Conservation (phyloP, 1,140 invertebrate genomes). For the Sycobia sp. region DNA sequence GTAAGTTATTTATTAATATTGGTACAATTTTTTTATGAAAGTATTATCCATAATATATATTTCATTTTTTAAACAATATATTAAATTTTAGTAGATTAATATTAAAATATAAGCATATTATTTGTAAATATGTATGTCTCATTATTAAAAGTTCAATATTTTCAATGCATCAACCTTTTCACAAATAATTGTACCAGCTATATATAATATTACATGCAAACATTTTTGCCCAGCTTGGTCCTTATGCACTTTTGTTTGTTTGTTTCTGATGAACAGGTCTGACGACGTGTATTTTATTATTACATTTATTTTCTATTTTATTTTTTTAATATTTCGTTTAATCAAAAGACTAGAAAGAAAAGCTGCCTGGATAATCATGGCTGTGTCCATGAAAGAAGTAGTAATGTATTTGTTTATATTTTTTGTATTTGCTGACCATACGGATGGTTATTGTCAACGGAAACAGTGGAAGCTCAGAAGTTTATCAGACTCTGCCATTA, state of each 20-base stretch:
- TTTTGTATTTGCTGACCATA: conserved; percentile 62
- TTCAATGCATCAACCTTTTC: background rate
- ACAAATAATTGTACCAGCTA: conserved; percentile 17
- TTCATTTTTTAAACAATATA: no score
- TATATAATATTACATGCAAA: conserved; percentile 29
- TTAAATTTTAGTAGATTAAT: no score
- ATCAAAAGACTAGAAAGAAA: conserved; percentile 39
- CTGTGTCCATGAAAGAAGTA: conserved; percentile 48
- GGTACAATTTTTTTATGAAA: no score
- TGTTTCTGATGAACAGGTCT: conserved; percentile 62
- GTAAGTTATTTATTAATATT: no score
- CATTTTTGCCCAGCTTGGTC: conserved; percentile 43
- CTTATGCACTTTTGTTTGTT: conserved; percentile 58
- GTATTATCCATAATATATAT: no score
- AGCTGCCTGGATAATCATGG: conserved; percentile 44
- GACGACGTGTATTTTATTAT: conserved; percentile 53
- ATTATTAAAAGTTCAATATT: no score
- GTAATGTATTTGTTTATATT: conserved; percentile 64
- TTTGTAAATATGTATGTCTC: background rate
- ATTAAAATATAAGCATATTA: no score
- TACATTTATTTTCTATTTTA: conserved; percentile 62
- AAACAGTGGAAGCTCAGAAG: conserved; percentile 51
- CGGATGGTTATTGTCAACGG: conserved; percentile 48
- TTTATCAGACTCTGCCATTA: conserved; percentile 36
- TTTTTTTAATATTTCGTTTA: conserved; percentile 54